Percentiles rank a stretch among this genome's conserved stretches.
Conservation (phyloP, 2,113 vertebrate species). For the Campylomormyrus tamandua region DNA sequence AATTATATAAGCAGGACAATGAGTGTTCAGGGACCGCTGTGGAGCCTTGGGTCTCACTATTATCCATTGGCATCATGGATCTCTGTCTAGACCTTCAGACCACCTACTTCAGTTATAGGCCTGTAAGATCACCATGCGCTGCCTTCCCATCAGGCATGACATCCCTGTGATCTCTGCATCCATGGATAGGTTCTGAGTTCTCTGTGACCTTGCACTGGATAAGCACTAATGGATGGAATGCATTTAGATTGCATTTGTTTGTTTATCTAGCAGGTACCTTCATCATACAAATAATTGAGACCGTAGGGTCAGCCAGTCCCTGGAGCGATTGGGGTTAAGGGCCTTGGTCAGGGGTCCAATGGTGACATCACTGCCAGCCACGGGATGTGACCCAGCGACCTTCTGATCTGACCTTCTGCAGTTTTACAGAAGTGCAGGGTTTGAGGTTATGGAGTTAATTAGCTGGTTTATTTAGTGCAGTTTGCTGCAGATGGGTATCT, state of each 20-base stretch:
- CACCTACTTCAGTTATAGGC: not conserved
- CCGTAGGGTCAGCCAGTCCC: not conserved
- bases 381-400: not conserved
- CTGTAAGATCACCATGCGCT: not conserved
- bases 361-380: not conserved
- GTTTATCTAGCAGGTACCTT: not conserved
- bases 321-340: not conserved
- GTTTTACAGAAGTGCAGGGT: not conserved
- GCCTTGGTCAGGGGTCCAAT: not conserved
- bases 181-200: not conserved
- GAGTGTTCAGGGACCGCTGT: slow-evolving; percentile 5
- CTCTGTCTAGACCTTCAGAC: not conserved
- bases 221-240: not conserved
- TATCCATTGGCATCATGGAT: not conserved
- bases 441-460: not conserved
- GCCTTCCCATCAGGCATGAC: not conserved
- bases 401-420: not conserved
- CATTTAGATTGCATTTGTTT: not conserved
- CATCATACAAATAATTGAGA: not conserved
- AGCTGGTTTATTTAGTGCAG: not conserved
- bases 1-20: not conserved
- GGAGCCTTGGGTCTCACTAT: not conserved
- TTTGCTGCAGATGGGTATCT: not conserved
- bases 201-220: not conserved
- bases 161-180: not conserved